phyloP scores from a whole-genome alignment of 2,888 invertebrate species.

The Ectemnius continuus region DNA sequence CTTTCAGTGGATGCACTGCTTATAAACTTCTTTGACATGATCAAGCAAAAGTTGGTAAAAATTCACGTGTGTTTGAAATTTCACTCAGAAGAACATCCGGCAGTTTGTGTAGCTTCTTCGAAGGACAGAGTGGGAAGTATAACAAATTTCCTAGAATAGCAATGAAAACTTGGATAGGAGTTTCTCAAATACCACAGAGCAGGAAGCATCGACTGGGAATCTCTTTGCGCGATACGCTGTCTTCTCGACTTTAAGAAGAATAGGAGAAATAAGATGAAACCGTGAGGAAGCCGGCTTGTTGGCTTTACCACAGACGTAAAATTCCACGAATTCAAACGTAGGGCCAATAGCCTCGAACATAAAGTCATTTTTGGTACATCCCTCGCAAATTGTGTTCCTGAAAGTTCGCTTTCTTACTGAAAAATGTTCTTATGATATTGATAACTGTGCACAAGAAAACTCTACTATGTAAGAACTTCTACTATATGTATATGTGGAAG shows the following conservation, averaged over 20 bases:
- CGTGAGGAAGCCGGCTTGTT: neutral
- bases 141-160: slow-evolving; percentile 37
- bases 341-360: neutral
- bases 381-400: neutral
- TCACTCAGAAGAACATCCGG: slow-evolving; percentile 20
- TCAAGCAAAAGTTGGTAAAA: neutral
- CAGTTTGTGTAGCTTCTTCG: slow-evolving; percentile 22
- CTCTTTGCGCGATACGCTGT: slow-evolving; percentile 38
- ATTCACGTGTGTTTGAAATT: slow-evolving; percentile 5
- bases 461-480: too few species aligned
- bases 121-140: slow-evolving; percentile 18
- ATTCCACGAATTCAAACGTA: neutral
- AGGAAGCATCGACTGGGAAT: slow-evolving; percentile 29
- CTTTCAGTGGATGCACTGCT: neutral
- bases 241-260: neutral
- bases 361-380: neutral
- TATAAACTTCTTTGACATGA: neutral
- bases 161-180: slow-evolving; percentile 31
- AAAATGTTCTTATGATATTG: too few species aligned
- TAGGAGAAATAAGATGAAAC: neutral
- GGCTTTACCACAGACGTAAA: neutral
- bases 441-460: too few species aligned
- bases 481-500: too few species aligned
- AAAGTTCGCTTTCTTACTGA: neutral
- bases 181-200: slow-evolving; percentile 38